Evolutionary conservation across 2,113 vertebrate genomes (phyloP).

Genomic region (Coregonus clupeaformis): DNA sequence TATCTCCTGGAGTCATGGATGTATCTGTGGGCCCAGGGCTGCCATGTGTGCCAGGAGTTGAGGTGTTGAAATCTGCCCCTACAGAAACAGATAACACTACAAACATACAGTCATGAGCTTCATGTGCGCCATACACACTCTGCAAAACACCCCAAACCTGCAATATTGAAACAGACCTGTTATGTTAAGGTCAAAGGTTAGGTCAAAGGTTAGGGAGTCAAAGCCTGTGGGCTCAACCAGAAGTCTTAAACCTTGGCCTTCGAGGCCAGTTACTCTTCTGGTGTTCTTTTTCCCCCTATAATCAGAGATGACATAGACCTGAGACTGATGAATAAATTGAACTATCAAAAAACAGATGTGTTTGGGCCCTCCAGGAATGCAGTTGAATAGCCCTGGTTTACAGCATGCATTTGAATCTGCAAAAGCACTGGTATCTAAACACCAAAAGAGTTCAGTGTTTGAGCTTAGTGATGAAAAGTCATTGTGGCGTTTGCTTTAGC

Average conservation of each 20-base stretch:
- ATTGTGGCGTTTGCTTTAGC: not conserved
- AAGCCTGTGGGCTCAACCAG: not conserved
- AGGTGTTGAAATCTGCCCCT: not conserved
- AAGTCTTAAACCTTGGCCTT: not conserved
- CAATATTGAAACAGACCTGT: not conserved
- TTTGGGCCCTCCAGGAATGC: too few species aligned
- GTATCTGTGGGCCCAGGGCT: not conserved
- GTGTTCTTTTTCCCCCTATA: too few species aligned
- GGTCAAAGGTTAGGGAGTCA: not conserved
- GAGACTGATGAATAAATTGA: too few species aligned
- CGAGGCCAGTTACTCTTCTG: not conserved
- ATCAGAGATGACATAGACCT: too few species aligned
- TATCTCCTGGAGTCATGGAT: too few species aligned
- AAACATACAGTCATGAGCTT: not conserved
- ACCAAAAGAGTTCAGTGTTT: not conserved
- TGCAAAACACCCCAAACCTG: not conserved
- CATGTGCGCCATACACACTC: too few species aligned
- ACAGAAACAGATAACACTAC: not conserved
- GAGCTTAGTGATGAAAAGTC: not conserved
- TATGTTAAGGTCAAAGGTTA: not conserved
- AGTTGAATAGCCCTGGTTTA: too few species aligned
- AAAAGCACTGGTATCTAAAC: not conserved
- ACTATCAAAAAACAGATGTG: too few species aligned
- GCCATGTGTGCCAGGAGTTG: too few species aligned
- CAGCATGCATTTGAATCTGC: too few species aligned